phyloP scores from a whole-genome alignment of 2,888 invertebrate species.

The Melinopterus prodromus region DNA sequence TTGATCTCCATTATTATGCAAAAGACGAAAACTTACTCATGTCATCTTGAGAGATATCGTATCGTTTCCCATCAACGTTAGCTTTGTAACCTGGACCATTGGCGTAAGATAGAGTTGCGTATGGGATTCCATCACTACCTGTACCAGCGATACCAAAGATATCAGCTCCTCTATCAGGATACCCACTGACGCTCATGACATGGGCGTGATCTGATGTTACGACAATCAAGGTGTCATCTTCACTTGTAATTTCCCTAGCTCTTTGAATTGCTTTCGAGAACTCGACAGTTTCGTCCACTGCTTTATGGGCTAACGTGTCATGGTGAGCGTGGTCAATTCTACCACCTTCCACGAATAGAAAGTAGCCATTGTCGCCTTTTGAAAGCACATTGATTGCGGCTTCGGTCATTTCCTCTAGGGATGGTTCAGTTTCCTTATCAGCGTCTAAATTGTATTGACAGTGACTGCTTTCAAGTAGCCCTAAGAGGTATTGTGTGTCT shows the following conservation, averaged over 20 bases:
- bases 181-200: slow-evolving; percentile 79
- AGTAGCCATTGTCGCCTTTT: slow-evolving; percentile 71
- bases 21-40: slow-evolving; percentile 47
- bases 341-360: slow-evolving; percentile 81
- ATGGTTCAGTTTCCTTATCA: slow-evolving; percentile 65
- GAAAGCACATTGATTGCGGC: slow-evolving; percentile 75
- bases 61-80: slow-evolving; percentile 54
- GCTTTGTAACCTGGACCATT: slow-evolving; percentile 66
- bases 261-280: slow-evolving; percentile 65
- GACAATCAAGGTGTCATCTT: slow-evolving; percentile 78
- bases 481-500: slow-evolving; percentile 64
- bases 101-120: slow-evolving; percentile 76
- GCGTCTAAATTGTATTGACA: slow-evolving; percentile 72
- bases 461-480: slow-evolving; percentile 52
- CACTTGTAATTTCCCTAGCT: slow-evolving; percentile 70
- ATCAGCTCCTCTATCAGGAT: slow-evolving; percentile 69
- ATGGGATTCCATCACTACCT: slow-evolving; percentile 66
- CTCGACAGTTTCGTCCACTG: slow-evolving; percentile 82
- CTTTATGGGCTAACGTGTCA: slow-evolving; percentile 68
- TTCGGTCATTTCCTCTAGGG: slow-evolving; percentile 79
- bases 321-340: slow-evolving; percentile 84
- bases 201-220: slow-evolving; percentile 84
- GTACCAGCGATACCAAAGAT: slow-evolving; percentile 66
- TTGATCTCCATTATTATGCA: slow-evolving; percentile 49
- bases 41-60: slow-evolving; percentile 65